Percentiles rank a stretch among this genome's conserved stretches.
phyloP scores from a whole-genome alignment of 1,140 invertebrate genomes.

The Cydia amplana region DNA sequence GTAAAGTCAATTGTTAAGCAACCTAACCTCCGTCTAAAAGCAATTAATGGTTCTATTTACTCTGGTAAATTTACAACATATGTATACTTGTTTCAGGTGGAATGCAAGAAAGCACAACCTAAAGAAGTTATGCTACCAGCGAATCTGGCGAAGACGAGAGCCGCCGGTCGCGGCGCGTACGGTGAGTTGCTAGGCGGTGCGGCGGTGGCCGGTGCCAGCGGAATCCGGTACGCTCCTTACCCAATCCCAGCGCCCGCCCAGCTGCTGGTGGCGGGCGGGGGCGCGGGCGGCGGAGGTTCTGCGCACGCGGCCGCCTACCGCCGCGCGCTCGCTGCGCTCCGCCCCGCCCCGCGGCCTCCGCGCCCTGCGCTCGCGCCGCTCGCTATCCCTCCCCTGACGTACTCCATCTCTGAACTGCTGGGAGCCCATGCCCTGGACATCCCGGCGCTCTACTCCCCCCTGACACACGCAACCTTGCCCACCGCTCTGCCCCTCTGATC shows the following conservation, averaged over 20 bases:
- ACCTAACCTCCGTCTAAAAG: slow-evolving; percentile 6
- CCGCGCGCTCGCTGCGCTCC: slow-evolving; percentile 74
- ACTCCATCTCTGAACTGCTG: slow-evolving; percentile 75
- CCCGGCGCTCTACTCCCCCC: slow-evolving; percentile 72
- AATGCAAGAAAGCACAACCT: slow-evolving; percentile 99
- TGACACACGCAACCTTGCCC: slow-evolving; percentile 65
- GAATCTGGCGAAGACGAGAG: slow-evolving; percentile 95
- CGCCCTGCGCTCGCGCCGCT: slow-evolving; percentile 70
- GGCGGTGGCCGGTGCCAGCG: slow-evolving; percentile 78
- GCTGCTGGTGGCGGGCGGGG: slow-evolving; percentile 78
- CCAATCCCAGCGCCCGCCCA: slow-evolving; percentile 81
- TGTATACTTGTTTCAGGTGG: slow-evolving; percentile 89
- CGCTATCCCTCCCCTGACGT: slow-evolving; percentile 66
- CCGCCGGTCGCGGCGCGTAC: slow-evolving; percentile 94
- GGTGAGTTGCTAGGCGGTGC: slow-evolving; percentile 96
- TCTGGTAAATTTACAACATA: slow-evolving; percentile 4
- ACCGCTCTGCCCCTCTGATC: slow-evolving; percentile 85
- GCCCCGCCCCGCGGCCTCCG: slow-evolving; percentile 64
- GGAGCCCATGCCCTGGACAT: slow-evolving; percentile 74
- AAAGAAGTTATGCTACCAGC: slow-evolving; percentile 99
- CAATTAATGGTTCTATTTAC: slow-evolving; percentile 38
- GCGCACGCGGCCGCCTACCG: slow-evolving; percentile 65
- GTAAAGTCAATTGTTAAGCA: slow-evolving; percentile 36
- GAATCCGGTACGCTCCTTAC: slow-evolving; percentile 84
- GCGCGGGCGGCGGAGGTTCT: slow-evolving; percentile 65